phyloP scores from a whole-genome alignment of 2,888 invertebrate species.

The Synanthedon formicaeformis region DNA sequence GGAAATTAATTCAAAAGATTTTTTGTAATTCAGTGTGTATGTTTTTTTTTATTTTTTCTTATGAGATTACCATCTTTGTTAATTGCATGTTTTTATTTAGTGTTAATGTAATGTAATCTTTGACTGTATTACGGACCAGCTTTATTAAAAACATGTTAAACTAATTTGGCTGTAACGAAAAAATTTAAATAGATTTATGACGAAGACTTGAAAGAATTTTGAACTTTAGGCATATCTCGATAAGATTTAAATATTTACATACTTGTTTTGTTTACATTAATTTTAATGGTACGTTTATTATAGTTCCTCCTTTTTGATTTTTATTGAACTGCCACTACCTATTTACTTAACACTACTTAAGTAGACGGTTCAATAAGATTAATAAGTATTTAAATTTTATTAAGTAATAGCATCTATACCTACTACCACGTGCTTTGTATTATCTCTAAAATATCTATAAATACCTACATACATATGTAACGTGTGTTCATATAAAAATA shows the following conservation, averaged over 20 bases:
- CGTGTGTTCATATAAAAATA: not conserved
- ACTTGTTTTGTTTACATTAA: not conserved
- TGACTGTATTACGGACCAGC: conserved; percentile 54
- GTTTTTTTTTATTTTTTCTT: not conserved
- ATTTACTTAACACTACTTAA: not conserved
- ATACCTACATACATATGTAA: not conserved
- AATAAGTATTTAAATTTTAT: not conserved
- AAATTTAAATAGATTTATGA: not conserved
- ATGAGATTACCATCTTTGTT: conserved; percentile 9
- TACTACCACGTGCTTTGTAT: not conserved
- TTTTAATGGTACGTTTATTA: not conserved
- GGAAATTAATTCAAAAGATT: too few species aligned
- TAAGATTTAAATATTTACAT: conserved; percentile 15
- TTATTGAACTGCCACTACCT: not conserved
- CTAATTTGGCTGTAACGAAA: not conserved
- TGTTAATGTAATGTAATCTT: conserved; percentile 23
- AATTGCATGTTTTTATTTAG: conserved; percentile 43
- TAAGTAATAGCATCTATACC: not conserved
- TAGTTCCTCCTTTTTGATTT: not conserved
- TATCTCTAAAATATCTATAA: not conserved
- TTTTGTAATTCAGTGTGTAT: not conserved
- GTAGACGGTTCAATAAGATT: not conserved
- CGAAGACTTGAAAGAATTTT: conserved; percentile 15
- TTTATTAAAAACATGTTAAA: conserved; percentile 26
- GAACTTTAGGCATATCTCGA: conserved; percentile 31